Base-by-base conservation (phyloP, 2,888 invertebrate species). In the Desoria tigrina region DNA sequence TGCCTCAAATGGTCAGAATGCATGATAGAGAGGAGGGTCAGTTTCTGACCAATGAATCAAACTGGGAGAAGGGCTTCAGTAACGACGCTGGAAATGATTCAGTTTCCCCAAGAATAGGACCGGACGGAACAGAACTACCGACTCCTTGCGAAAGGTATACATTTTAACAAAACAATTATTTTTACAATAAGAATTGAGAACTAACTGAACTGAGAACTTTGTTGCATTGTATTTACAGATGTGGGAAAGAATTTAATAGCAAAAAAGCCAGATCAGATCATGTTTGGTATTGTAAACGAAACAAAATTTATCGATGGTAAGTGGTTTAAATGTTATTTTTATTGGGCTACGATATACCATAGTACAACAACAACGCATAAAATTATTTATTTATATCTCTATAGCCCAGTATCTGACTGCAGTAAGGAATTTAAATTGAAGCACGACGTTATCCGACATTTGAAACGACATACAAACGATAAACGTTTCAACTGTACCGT, bases 361-460 rank as follows among this genome's bases (percentile, higher is more conserved):
- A n/a, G n/a, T n/a, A n/a, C n/a, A n/a, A n/a, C n/a, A n/a, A n/a
- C 32, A 32, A 32, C 11, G 32, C n/a, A 32, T 32, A 4, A 32
- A 32, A 32, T 32, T 11, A 11, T 4, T 32, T 32, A 7, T 32
- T 32, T 7, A 32, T 11, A 32, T 32, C 32, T 32, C 11, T 32
- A 11, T 11, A 32, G 70, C 37, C 55, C 61, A 1, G 55, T 69
- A 2, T n/a, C 32, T n/a, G 57, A 57, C 1, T 70, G 70, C 28
- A 53, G 18, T 4, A 66, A 60, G 21, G 21, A 53, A n/a, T 66
- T 69, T 27, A 69, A 66, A 26, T 26, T 66, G 39, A 61, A 62
- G n/a, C 64, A 66, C 51, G 66, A 70, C 23, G 21, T 70, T 28
- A 45, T 57, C 11, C 61, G 66, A 1, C 70, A 70, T n/a, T 21